phyloP scores from a whole-genome alignment of 1,140 invertebrate genomes.

The Aradophagus sp. region DNA sequence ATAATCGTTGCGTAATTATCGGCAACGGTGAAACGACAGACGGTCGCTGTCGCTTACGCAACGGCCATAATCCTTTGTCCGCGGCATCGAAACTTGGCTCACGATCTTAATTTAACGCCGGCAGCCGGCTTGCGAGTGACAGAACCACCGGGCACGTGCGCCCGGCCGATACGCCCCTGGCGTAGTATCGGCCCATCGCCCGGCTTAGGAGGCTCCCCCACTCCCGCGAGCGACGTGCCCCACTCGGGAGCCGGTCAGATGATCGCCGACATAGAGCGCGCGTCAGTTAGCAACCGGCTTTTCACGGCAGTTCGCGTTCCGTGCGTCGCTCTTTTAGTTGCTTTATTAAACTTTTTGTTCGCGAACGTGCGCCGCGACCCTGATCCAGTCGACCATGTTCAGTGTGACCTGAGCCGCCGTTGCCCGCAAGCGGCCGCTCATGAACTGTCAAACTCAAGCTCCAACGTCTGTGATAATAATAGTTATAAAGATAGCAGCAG shows the following conservation, averaged over 20 bases:
- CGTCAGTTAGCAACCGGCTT: slow-evolving; percentile 75
- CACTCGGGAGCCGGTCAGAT: slow-evolving; percentile 62
- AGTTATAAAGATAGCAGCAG: slow-evolving; percentile 31
- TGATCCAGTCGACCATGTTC: slow-evolving; percentile 47
- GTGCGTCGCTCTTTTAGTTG: slow-evolving; percentile 34
- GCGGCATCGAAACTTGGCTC: too few relatives aligned
- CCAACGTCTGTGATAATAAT: slow-evolving; percentile 52
- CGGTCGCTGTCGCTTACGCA: too few relatives aligned
- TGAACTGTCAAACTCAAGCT: slow-evolving; percentile 46
- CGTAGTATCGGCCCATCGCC: slow-evolving; percentile 61
- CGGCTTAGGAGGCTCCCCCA: slow-evolving; percentile 29
- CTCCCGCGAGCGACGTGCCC: slow-evolving; percentile 23
- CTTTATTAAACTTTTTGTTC: slow-evolving; percentile 24
- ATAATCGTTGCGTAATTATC: too few relatives aligned
- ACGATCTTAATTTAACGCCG: too few relatives aligned
- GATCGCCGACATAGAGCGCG: slow-evolving; percentile 63
- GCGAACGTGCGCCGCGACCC: slow-evolving; percentile 7
- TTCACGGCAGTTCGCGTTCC: slow-evolving; percentile 51
- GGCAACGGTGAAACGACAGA: too few relatives aligned
- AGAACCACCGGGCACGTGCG: slow-evolving; percentile 16
- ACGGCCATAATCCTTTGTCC: too few relatives aligned
- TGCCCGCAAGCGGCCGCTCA: slow-evolving; percentile 25
- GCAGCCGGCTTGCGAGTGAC: slow-evolving; percentile 9
- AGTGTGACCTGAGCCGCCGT: slow-evolving; percentile 60
- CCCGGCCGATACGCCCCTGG: slow-evolving; percentile 50